Evolutionary conservation across 2,113 vertebrate genomes (phyloP).

Genomic region (Myiozetetes cayanensis): DNA sequence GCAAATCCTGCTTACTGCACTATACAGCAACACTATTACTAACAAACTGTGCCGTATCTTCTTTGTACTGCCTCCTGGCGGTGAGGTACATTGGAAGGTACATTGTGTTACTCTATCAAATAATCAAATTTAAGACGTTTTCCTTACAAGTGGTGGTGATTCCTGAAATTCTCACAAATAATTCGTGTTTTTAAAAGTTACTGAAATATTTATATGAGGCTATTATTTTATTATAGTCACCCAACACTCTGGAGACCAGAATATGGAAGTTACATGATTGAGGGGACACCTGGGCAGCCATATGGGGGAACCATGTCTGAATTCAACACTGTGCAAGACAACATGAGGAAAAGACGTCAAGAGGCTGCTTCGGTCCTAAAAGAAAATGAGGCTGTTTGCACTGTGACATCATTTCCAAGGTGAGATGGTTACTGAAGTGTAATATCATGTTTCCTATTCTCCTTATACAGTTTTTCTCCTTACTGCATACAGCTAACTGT

Average conservation of each 20-base stretch:
- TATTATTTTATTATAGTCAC: constrained; percentile 76
- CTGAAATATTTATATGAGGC: not conserved
- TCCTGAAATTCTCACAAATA: not conserved
- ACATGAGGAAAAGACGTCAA: constrained; percentile 91
- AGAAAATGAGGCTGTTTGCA: constrained; percentile 85
- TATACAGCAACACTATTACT: not conserved
- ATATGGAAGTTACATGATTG: constrained; percentile 98
- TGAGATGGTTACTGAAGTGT: constrained; percentile 33
- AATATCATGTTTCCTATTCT: not conserved
- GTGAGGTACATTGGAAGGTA: not conserved
- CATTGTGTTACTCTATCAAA: not conserved
- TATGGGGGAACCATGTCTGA: constrained; percentile 98
- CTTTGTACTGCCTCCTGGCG: not conserved
- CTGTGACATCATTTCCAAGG: constrained; percentile 95
- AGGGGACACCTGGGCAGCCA: constrained; percentile 94
- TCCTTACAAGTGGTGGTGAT: not conserved
- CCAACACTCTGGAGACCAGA: constrained; percentile 98
- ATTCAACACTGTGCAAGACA: constrained; percentile 97
- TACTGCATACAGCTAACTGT: not conserved
- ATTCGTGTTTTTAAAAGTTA: not conserved
- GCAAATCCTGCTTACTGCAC: not conserved
- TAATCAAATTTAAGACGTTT: not conserved
- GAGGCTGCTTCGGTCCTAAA: constrained; percentile 88
- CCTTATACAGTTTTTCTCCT: not conserved
- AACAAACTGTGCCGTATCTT: not conserved